Conservation (phyloP, 2,888 invertebrate genomes). For the Ormyrus rosae region DNA sequence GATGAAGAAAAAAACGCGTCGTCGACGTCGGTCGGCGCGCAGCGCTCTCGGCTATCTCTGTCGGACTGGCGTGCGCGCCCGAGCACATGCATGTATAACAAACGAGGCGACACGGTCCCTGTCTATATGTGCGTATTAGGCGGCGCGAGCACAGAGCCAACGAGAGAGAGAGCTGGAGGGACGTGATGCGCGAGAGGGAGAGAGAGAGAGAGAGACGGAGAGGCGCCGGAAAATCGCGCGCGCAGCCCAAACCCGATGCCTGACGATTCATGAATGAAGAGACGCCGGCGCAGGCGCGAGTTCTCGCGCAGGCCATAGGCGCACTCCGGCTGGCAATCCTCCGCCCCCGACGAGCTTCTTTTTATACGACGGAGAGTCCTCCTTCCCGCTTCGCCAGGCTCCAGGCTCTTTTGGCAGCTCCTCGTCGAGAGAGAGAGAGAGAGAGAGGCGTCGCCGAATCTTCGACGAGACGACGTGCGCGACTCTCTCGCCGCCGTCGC, state of each 20-base stretch:
- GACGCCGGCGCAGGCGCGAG: neutral
- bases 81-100: neutral
- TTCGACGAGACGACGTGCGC: too few relatives aligned
- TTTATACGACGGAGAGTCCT: too few relatives aligned
- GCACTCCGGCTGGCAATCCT: neutral
- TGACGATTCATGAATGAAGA: constrained; percentile 36
- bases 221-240: constrained; percentile 38
- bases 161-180: too few relatives aligned
- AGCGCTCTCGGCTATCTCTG: neutral
- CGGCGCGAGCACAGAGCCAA: neutral
- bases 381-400: too few relatives aligned
- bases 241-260: neutral
- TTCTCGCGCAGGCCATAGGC: constrained; percentile 18
- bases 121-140: neutral
- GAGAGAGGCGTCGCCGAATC: too few relatives aligned
- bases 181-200: too few relatives aligned
- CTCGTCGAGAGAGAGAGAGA: too few relatives aligned
- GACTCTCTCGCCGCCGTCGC: too few relatives aligned
- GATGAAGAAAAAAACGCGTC: too few relatives aligned
- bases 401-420: too few relatives aligned
- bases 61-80: neutral
- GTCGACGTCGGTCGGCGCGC: neutral
- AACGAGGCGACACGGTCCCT: neutral
- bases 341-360: neutral
- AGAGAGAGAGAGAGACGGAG: neutral